Percentiles rank a stretch among this genome's conserved stretches.
phyloP scores from a whole-genome alignment of 2,888 invertebrate species.

The Dynastes hyllus region DNA sequence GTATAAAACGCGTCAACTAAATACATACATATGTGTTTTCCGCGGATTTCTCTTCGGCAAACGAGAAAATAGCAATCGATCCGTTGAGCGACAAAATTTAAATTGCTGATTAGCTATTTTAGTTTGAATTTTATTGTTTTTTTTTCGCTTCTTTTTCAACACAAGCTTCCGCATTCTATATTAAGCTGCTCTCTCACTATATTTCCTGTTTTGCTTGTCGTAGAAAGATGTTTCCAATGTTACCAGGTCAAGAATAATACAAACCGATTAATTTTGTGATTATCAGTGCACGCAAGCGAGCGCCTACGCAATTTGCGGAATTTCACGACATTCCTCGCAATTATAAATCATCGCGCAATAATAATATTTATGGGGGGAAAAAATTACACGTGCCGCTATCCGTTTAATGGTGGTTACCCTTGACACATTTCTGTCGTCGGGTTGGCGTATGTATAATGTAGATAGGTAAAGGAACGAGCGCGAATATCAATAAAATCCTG shows the following conservation, averaged over 20 bases:
- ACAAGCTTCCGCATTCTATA: slow-evolving; percentile 22
- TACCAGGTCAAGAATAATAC: slow-evolving; percentile 36
- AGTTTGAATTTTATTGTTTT: not conserved
- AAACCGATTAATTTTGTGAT: not conserved
- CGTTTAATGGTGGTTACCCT: slow-evolving; percentile 31
- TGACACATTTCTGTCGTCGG: slow-evolving; percentile 20
- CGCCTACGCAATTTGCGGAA: slow-evolving; percentile 21
- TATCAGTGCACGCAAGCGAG: not conserved
- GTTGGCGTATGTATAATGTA: not conserved
- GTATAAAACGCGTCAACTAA: not conserved
- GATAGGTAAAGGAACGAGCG: not conserved
- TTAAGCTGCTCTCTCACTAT: not conserved
- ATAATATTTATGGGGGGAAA: not conserved
- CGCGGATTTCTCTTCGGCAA: no score
- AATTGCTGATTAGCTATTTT: slow-evolving; percentile 30
- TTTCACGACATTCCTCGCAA: slow-evolving; percentile 41
- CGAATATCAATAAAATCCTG: slow-evolving; percentile 18
- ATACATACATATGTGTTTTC: not conserved
- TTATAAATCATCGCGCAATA: slow-evolving; percentile 22
- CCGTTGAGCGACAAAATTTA: not conserved
- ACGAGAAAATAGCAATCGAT: not conserved
- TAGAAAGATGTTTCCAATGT: not conserved
- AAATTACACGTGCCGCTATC: slow-evolving; percentile 33
- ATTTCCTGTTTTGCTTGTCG: not conserved
- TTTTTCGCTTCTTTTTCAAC: not conserved